Base-by-base conservation (phyloP, 2,797 vertebrate genomes). In the Scarus forsteni region DNA sequence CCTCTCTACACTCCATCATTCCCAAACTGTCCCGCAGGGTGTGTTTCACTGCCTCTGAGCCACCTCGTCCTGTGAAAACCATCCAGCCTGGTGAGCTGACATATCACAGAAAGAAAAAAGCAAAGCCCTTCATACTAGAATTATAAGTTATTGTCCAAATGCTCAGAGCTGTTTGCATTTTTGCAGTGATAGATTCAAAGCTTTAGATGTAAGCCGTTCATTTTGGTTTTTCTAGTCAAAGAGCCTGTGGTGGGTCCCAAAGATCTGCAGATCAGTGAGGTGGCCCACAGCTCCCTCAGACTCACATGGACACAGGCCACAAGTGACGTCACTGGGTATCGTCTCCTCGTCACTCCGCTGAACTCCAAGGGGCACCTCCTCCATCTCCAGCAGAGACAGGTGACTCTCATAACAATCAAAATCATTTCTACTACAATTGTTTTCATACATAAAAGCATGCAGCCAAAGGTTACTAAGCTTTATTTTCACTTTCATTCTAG, bases 221-320 rank as follows among this genome's bases (percentile, higher is more conserved):
- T 44, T 44, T 44, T 50, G 38, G 14, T 11, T 40, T 39, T 42
- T 44, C 6, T 44, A 97, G 95, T 76, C 42, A 84, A 92, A 46
- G 80, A 84, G 84, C 93, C 65, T 66, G 84, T 95, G 7, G 50
- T 93, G 2, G 94, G 95, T 13, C 97, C 96, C 5, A 91, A 46
- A 80, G 95, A 96, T 84, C 79, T 97, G 62, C 92, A 86, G 12
- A 84, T 96, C 18, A 96, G 91, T 0, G 95, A 96, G 57, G 55
- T 91, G 61, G 90, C 84, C 59, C 92, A 96, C 92, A 95, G 86
- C 81, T 96, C 96, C 1, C 75, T 97, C 80, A 83, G 93, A 65
- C 92, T 97, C 74, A 95, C 93, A 0, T 98, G 97, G 97, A 92
- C 86, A 61, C 92, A 92, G 15, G 96, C 96, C 50, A 96, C 95